These are phyloP conservation scores for Gnatocerus cornutus DNA, from an alignment of 2,888 invertebrate genomes.

Conservation along the genomic window DNA sequence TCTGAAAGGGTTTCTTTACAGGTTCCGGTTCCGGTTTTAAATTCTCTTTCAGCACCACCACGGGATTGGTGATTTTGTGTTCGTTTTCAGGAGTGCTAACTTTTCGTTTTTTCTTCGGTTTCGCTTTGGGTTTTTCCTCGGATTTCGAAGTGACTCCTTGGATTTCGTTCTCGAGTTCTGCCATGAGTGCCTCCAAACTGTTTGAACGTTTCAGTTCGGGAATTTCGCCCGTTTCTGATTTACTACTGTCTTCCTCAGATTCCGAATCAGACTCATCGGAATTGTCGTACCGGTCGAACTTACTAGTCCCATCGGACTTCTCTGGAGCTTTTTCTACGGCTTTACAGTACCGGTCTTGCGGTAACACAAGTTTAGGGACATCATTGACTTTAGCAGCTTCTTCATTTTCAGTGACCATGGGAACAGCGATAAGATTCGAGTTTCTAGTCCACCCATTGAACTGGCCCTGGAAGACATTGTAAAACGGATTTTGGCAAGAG, in stretches of 20 bases:
- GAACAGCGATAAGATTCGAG: constrained; percentile 73
- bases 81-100: constrained; percentile 42
- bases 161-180: constrained; percentile 73
- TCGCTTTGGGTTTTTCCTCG: constrained; percentile 50
- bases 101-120: constrained; percentile 51
- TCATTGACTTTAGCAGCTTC: constrained; percentile 24
- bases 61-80: neutral
- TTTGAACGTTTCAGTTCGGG: constrained; percentile 70
- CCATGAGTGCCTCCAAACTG: constrained; percentile 73
- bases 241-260: constrained; percentile 64
- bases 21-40: constrained; percentile 29
- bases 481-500: constrained; percentile 6
- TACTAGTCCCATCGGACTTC: constrained; percentile 59
- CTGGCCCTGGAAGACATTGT: constrained; percentile 58
- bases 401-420: constrained; percentile 65
- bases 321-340: constrained; percentile 36
- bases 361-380: constrained; percentile 62
- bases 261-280: constrained; percentile 71
- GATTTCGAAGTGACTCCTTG: constrained; percentile 58
- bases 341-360: constrained; percentile 66
- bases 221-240: constrained; percentile 58
- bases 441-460: constrained; percentile 65
- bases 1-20: constrained; percentile 8
- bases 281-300: constrained; percentile 73
- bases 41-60: constrained; percentile 30